Evolutionary conservation across 2,797 vertebrate genomes (phyloP), one percentile per base, ranked within the genome.

Genomic region (Melanotaenia nigrans): DNA sequence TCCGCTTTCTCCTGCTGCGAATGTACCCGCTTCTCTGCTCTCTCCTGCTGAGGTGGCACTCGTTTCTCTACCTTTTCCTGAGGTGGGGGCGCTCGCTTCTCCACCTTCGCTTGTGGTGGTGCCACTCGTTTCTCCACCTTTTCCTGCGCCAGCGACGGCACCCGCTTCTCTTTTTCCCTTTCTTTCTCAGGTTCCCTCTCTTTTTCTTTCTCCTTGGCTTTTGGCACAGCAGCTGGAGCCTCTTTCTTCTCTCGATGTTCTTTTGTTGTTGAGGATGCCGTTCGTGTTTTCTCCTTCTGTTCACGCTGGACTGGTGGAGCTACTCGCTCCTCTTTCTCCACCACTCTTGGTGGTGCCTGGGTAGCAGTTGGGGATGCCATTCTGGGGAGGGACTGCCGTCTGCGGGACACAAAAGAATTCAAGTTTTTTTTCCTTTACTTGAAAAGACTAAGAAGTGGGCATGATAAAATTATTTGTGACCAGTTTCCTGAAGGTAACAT

Each of bases 321-420:
- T 42, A 87, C 80, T 30, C 86, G 62, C 71, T 93, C 89, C 45
- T 93, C 93, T 78, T 90, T 92, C 68, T 92, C 92, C 18, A 16
- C 55, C 0, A 40, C 78, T 68, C 61, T 84, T 0, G 62, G 45
- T 28, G 79, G 86, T 1, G 24, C 79, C 89, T 93, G 93, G 54
- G 78, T 81, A n/a, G 90, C 89, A 11, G 94, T 87, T 14, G 94
- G 93, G 0, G 92, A 91, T 0, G 93, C 85, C 75, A 95, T 92
- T 82, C 96, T 96, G 70, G 95, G 89, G 45, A 96, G 94, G 57
- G 94, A 94, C 13, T 96, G 96, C 49, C 96, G 94, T 75, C 96
- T 97, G 86, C 61, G 71, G 42, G 54, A 73, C 35, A 77, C 42
- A 25, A 75, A 22, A 16, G 32, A 32, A 58, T 40, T 16, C 22